Base-by-base conservation (phyloP, 2,888 invertebrate genomes). In the Phaonia tiefii region DNA sequence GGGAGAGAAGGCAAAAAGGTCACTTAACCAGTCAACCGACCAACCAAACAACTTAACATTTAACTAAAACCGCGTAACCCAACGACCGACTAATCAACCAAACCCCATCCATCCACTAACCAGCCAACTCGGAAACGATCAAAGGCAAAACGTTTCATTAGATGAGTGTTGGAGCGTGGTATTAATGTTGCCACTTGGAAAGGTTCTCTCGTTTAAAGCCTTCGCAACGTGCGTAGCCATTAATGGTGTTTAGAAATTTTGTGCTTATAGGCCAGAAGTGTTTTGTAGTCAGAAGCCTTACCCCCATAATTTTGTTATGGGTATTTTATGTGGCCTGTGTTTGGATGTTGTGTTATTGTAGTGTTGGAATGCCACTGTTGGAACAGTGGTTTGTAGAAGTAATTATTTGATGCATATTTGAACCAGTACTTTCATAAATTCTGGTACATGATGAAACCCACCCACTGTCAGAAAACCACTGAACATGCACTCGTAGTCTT, bases 141-240 rank as follows among this genome's bases (percentile, higher is more conserved):
- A 54, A 54, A 54, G 49, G 54, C 54, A 25, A 25, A 63, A 39
- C 22, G 39, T 20, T 63, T 42, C 42, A 20, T 42, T 51, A 17
- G 58, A 31, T 56, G 42, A 73, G 56, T 75, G 75, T 67, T 66
- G 37, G 8, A 74, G 75, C 63, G 66, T 72, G 69, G 66, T 56
- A 56, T 66, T 66, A 54, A 42, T 65, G 73, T 49, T 63, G 37
- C 22, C 58, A 58, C 49, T 67, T 69, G 67, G 31, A 65, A 67
- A 44, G 54, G 46, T 66, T 17, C 54, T 56, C 26, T 15, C 75
- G 26, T n/a, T 31, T 54, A 49, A 65, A 73, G 39, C 49, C 22
- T 25, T 84, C 83, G 76, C 56, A 84, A 84, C 86, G 87, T 87
- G 87, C 86, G 83, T 85, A 86, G 85, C 86, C 87, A 88, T 87